Conservation (phyloP, 2,888 invertebrate genomes). For the Camponotus fellah region DNA sequence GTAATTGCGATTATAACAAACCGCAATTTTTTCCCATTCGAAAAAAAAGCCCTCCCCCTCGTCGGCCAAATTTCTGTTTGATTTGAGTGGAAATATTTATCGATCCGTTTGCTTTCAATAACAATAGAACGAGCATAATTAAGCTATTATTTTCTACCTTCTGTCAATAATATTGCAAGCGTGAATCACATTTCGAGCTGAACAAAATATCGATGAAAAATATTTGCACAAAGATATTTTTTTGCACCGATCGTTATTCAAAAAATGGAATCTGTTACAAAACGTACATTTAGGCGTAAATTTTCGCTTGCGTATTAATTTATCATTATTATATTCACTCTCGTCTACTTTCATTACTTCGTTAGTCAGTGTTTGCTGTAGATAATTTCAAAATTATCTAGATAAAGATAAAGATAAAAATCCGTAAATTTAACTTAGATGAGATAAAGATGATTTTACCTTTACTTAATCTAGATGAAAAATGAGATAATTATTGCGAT, state of each 20-base stretch:
- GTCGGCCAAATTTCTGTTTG: conserved; percentile 3
- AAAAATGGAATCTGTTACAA: not conserved
- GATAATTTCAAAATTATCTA: too few relatives aligned
- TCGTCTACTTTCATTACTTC: not conserved
- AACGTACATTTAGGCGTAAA: not conserved
- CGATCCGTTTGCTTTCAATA: conserved; percentile 3
- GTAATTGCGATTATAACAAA: conserved; percentile 37
- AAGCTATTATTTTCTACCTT: not conserved
- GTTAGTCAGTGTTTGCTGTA: too few relatives aligned
- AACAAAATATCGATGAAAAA: not conserved
- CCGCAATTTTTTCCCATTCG: conserved; percentile 16
- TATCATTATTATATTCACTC: not conserved
- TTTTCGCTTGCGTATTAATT: not conserved
- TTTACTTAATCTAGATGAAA: too few relatives aligned
- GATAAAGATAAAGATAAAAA: too few relatives aligned
- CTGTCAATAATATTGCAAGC: not conserved
- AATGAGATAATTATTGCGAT: too few relatives aligned
- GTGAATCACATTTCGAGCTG: not conserved
- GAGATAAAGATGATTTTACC: too few relatives aligned
- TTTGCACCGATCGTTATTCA: not conserved
- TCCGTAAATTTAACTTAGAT: too few relatives aligned
- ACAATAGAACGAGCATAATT: not conserved
- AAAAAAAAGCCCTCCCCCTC: not conserved
- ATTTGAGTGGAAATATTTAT: conserved; percentile 17
- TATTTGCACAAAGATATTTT: not conserved